Evolutionary conservation across 2,888 invertebrate genomes (phyloP).

Genomic region (Periphyllus acericola): DNA sequence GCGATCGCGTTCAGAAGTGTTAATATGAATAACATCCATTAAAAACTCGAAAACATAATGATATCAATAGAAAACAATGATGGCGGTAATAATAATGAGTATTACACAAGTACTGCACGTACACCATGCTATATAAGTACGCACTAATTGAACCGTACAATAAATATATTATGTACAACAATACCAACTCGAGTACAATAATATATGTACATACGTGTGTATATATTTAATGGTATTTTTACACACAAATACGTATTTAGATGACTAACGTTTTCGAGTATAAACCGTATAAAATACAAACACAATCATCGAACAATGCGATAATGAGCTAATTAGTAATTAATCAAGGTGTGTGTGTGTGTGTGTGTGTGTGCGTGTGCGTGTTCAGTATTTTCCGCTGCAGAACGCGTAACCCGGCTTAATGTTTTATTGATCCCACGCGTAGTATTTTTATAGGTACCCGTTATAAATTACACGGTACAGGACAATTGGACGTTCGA

Average conservation of each 20-base stretch:
- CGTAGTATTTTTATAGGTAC: not conserved
- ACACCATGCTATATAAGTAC: not conserved
- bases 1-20: too few species aligned
- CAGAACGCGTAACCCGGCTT: not conserved
- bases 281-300: not conserved
- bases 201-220: too few species aligned
- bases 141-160: not conserved
- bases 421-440: not conserved
- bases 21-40: not conserved
- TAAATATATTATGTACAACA: too few species aligned
- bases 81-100: not conserved
- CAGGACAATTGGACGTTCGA: too few species aligned
- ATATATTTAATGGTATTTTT: too few species aligned
- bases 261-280: not conserved
- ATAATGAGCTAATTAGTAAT: not conserved
- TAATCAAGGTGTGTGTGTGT: not conserved
- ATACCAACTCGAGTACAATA: too few species aligned
- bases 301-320: not conserved
- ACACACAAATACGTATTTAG: not conserved
- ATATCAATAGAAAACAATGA: not conserved
- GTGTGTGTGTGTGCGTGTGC: not conserved
- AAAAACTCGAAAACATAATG: not conserved
- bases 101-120: not conserved
- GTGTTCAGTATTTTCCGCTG: not conserved
- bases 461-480: not conserved